Base-by-base conservation (phyloP, 1,140 invertebrate genomes). In the Batillaria attramentaria region DNA sequence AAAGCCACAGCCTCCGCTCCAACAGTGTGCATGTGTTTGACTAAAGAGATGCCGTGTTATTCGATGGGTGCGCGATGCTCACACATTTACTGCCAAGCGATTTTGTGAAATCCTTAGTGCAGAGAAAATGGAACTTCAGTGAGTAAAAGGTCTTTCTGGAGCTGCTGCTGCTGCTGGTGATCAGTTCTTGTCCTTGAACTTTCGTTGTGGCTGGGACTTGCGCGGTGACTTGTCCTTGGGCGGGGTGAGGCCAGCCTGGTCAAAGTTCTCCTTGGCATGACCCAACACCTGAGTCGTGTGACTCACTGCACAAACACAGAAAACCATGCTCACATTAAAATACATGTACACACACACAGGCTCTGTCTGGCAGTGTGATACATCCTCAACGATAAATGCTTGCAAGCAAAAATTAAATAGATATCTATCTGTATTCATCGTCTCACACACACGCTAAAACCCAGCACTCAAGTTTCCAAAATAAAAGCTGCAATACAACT, bases 191-290 rank as follows among this genome's bases (percentile, higher is more conserved):
- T 70, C 68, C 42, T 70, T 70, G 41, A 70, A 46, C n/a, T n/a
- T n/a, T n/a, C n/a, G n/a, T n/a, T n/a, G n/a, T 5, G 68, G 68
- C 68, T 70, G 68, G 20, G 68, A 28, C 50, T 70, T 70, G 20
- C 68, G 68, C 10, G 68, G 39, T 3, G 68, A 70, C 35, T 70
- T 70, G 20, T 39, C 16, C 68, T 70, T 70, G 4, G 68, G n/a
- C 10, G 68, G 68, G 13, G 35, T 20, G 31, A 70, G 68, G 41
- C 68, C 68, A 42, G 68, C 68, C 50, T 70, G 41, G 41, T 80
- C 72, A n/a, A 80, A 72, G 54, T 80, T 80, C 46, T 80, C 79
- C 68, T 80, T 80, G 39, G 79, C 73, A 24, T 50, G 65, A 42
- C 77, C 79, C 74, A 80, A 41, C 28, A 77, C 68, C 46, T 54